Conservation (phyloP, 2,113 vertebrate species). For the Prietella phreatophila region DNA sequence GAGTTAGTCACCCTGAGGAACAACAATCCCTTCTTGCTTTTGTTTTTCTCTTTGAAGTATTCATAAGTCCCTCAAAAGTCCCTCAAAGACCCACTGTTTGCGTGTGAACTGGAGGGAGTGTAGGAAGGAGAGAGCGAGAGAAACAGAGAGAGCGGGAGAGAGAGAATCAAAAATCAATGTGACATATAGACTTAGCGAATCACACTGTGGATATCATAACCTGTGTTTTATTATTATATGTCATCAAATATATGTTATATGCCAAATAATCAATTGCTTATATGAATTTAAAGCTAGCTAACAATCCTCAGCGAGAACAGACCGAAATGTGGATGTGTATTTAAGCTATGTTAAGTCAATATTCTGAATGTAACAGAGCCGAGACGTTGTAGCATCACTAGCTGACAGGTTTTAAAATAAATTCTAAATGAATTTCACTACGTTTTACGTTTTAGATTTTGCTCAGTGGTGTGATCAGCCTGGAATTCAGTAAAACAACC, state of each 20-base stretch:
- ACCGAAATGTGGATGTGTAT: neutral
- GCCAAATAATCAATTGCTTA: neutral
- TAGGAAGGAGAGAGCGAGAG: neutral
- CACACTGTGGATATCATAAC: neutral
- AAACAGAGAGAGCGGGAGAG: neutral
- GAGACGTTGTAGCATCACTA: neutral
- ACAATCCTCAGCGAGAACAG: neutral
- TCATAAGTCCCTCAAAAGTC: constrained; percentile 28
- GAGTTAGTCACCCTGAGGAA: constrained; percentile 42
- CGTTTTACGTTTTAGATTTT: no score
- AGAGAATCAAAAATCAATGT: neutral
- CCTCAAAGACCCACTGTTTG: neutral
- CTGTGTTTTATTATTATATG: neutral
- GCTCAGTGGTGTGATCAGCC: no score
- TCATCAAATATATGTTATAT: neutral
- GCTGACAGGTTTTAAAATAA: no score
- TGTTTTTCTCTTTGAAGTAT: constrained; percentile 31
- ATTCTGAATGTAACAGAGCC: neutral
- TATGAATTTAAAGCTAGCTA: neutral
- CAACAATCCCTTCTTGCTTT: constrained; percentile 35
- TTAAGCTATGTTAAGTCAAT: neutral
- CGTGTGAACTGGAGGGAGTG: neutral
- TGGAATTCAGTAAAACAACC: no score
- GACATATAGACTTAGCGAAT: neutral
- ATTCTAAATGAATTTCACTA: no score